These are phyloP conservation scores for Drosophila meridiana DNA, from an alignment of 2,888 invertebrate species.

Conservation along the genomic window DNA sequence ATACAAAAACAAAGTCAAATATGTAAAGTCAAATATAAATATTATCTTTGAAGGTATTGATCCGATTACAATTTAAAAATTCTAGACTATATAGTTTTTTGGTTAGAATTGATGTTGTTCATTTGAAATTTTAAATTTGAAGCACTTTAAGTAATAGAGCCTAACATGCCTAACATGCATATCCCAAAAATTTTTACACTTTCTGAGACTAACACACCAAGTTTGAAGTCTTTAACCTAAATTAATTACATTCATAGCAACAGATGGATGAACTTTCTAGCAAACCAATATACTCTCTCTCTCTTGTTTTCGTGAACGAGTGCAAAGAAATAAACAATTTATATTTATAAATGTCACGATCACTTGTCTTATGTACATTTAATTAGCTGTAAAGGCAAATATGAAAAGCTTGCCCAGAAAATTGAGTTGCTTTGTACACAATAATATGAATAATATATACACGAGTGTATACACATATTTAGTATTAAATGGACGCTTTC, in stretches of 20 bases:
- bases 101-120: no score
- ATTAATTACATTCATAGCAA: no score
- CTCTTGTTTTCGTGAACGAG: not conserved
- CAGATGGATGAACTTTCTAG: no score
- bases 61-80: no score
- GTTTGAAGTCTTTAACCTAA: not conserved
- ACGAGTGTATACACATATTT: not conserved
- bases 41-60: no score
- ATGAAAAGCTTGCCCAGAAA: not conserved
- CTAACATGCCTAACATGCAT: no score
- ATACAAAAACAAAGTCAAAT: no score
- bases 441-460: not conserved
- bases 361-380: not conserved
- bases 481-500: not conserved
- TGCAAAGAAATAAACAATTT: not conserved
- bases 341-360: slow-evolving; percentile 12
- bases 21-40: no score
- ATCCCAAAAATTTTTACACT: not conserved
- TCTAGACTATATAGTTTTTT: no score
- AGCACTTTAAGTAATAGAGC: no score
- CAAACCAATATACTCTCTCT: not conserved
- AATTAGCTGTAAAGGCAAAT: not conserved
- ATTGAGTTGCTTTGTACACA: not conserved
- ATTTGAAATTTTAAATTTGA: no score
- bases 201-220: not conserved